Evolutionary conservation across 1,140 invertebrate genomes (phyloP), one percentile per base, ranked within the genome.

Genomic region (Lethocerus indicus): DNA sequence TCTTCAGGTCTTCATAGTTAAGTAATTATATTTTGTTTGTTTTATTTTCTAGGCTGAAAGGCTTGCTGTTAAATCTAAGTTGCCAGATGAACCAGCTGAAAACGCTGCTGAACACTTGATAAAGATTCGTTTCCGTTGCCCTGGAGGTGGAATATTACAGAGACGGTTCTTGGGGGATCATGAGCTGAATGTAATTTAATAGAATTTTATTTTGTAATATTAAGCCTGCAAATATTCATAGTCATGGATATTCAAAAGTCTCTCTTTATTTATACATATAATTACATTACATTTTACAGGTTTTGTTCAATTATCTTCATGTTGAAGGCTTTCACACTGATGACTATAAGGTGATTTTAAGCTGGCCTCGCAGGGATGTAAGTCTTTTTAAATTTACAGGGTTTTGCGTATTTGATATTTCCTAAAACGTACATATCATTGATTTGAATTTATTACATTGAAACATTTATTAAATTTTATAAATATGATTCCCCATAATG

Each of bases 331-430:
- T 79, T 67, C 81, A 83, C 48, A 74, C 75, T 53, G 80, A 85
- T 59, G 85, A 90, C 60, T 93, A 81, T 63, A 94, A 93, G 74
- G 78, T 93, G 40, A 79, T 93, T 54, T 81, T 81, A 57, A 87
- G 84, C 62, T 93, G 84, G 83, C 90, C 90, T 61, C 76, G 88
- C 63, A 79, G 81, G 74, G 89, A 93, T 76, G 81, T 86, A 70
- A 82, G 79, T 78, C 58, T 23, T 59, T 21, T 40, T 50, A 21
- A 9, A 29, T n/a, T 44, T 23, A 24, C 20, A 29, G 18, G 16
- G 18, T 25, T 41, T 47, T 36, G n/a, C n/a, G 16, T 20, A 45
- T 49, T 32, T 46, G 5, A 46, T 43, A 41, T 32, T 23, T 48
- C 13, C 2, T 45, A 2, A 26, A n/a, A 27, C 16, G 42, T 28